Conservation (phyloP, 2,888 invertebrate genomes). For the Marasmarcha lunaedactyla region DNA sequence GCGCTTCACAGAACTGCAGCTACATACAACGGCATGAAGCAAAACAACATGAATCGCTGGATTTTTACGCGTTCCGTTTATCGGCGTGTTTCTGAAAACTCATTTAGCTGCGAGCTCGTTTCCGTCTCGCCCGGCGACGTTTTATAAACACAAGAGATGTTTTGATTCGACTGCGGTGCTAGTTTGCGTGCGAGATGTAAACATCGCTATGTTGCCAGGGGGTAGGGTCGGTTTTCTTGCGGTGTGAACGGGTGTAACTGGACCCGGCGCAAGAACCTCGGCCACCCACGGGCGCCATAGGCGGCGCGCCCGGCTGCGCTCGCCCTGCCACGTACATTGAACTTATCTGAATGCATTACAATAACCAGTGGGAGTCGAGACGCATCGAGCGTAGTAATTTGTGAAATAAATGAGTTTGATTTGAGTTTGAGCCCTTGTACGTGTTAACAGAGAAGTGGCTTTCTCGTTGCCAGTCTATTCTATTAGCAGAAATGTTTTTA, state of each 20-base stretch:
- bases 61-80: conserved; percentile 1
- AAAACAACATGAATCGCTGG: neutral
- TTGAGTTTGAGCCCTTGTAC: too few species aligned
- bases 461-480: too few species aligned
- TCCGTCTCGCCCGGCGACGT: neutral
- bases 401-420: too few species aligned
- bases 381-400: too few species aligned
- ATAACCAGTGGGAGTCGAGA: too few species aligned
- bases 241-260: neutral
- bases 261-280: neutral
- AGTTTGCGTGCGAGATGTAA: neutral
- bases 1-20: neutral
- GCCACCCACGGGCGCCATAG: too few species aligned
- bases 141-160: conserved; percentile 1
- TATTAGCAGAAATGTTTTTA: too few species aligned
- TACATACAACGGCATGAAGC: neutral
- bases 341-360: too few species aligned
- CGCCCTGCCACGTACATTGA: too few species aligned
- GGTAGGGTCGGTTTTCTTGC: neutral
- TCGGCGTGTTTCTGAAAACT: conserved; percentile 1
- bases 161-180: neutral
- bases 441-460: too few species aligned
- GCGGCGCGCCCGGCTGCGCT: too few species aligned
- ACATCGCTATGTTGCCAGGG: neutral
- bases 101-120: neutral